Percentiles rank a stretch among this genome's conserved stretches.
Evolutionary conservation across 2,113 vertebrate species (phyloP).

Genomic region (Blennius ocellaris): DNA sequence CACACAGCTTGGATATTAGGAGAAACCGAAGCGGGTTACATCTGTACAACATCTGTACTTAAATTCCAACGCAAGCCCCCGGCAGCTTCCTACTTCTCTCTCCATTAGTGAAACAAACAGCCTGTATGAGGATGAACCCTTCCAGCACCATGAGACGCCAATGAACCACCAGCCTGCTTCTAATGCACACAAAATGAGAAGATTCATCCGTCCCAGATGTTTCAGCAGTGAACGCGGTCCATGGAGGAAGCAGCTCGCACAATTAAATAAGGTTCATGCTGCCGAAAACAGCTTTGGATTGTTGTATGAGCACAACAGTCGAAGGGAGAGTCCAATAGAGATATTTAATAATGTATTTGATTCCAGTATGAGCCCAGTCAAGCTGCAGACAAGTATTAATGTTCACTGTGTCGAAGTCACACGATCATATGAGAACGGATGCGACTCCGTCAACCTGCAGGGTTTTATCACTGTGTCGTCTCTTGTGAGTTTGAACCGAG

Average conservation of each 20-base stretch:
- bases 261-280: not conserved
- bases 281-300: not conserved
- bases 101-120: not conserved
- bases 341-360: not conserved
- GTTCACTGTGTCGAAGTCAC: not conserved
- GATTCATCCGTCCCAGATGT: not conserved
- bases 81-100: not conserved
- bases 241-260: not conserved
- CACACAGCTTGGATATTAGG: not conserved
- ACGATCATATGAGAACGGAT: conserved; percentile 13
- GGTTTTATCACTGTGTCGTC: not conserved
- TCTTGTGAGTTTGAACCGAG: conserved; percentile 16
- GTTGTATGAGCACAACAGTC: no score
- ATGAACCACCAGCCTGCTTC: not conserved
- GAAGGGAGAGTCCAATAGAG: no score
- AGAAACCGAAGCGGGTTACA: not conserved
- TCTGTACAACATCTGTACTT: not conserved
- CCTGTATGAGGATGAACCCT: not conserved
- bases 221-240: not conserved
- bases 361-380: conserved; percentile 9
- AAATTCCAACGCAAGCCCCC: not conserved
- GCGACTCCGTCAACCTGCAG: not conserved
- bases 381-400: not conserved
- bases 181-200: not conserved
- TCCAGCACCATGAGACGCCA: not conserved